Percentiles rank a stretch among this genome's conserved stretches.
phyloP scores from a whole-genome alignment of 1,140 invertebrate genomes.

The Cydia strobilella region DNA sequence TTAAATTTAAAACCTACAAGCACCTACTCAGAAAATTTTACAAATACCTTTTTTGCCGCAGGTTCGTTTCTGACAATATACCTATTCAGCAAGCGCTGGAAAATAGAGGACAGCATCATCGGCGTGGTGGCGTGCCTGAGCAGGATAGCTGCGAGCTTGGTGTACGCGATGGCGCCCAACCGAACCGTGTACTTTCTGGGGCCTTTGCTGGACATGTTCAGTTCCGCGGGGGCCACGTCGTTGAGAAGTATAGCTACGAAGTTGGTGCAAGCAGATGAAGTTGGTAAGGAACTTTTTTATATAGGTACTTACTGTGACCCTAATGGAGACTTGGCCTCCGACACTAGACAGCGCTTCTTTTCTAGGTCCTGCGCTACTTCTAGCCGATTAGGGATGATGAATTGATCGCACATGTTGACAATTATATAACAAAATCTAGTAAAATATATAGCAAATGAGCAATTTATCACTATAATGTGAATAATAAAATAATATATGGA shows the following conservation, averaged over 20 bases:
- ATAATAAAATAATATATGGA: no score
- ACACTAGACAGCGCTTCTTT: no score
- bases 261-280: constrained; percentile 80
- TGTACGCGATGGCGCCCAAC: constrained; percentile 73
- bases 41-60: constrained; percentile 45
- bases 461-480: no score
- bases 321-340: no score
- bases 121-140: constrained; percentile 74
- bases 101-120: constrained; percentile 75
- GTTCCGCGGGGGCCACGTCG: constrained; percentile 79
- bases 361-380: no score
- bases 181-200: constrained; percentile 74
- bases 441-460: no score
- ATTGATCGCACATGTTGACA: no score
- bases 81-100: constrained; percentile 75
- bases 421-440: no score
- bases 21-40: constrained; percentile 14
- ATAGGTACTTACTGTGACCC: background rate
- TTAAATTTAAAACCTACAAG: no score
- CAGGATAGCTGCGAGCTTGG: constrained; percentile 70
- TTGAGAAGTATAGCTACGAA: constrained; percentile 82
- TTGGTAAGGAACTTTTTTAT: constrained; percentile 55
- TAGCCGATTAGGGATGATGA: no score
- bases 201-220: constrained; percentile 81
- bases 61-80: constrained; percentile 77